phyloP scores from a whole-genome alignment of 2,113 vertebrate genomes.

The Rafetus swinhoei region DNA sequence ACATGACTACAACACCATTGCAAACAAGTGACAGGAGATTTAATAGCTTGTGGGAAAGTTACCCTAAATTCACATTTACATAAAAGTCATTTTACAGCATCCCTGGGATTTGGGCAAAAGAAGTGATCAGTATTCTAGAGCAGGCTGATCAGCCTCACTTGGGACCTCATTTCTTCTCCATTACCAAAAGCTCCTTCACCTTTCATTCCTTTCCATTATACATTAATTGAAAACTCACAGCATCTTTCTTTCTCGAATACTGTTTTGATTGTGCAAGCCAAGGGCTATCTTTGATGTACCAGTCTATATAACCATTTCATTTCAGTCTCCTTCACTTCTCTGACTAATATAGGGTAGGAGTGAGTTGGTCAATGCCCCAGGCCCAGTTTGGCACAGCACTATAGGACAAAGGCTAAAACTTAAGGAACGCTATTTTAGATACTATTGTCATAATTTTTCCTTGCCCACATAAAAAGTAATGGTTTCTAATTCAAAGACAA shows the following conservation, averaged over 20 bases:
- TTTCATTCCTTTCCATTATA: constrained; percentile 4
- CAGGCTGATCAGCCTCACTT: not conserved
- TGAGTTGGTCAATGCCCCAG: not conserved
- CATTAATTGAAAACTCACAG: constrained; percentile 28
- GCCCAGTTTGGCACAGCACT: not conserved
- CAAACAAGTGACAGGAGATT: constrained; percentile 12
- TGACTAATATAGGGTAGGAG: not conserved
- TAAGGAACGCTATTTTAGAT: not conserved
- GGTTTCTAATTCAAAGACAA: not conserved
- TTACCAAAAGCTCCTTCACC: not conserved
- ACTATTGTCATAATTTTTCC: not conserved
- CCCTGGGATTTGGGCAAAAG: constrained; percentile 19
- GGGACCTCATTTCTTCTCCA: constrained; percentile 16
- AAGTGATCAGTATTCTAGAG: constrained; percentile 19
- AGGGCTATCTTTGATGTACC: not conserved
- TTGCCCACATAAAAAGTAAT: not conserved
- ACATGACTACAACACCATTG: not conserved
- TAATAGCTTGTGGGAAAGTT: constrained; percentile 8
- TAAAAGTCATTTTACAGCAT: not conserved
- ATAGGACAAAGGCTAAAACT: not conserved
- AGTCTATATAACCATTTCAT: not conserved
- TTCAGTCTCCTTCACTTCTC: fast-evolving
- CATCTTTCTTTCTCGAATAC: not conserved
- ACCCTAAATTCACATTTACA: not conserved
- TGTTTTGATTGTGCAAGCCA: not conserved